Evolutionary conservation across 2,888 invertebrate genomes (phyloP).

Genomic region (Catocala sponsa): DNA sequence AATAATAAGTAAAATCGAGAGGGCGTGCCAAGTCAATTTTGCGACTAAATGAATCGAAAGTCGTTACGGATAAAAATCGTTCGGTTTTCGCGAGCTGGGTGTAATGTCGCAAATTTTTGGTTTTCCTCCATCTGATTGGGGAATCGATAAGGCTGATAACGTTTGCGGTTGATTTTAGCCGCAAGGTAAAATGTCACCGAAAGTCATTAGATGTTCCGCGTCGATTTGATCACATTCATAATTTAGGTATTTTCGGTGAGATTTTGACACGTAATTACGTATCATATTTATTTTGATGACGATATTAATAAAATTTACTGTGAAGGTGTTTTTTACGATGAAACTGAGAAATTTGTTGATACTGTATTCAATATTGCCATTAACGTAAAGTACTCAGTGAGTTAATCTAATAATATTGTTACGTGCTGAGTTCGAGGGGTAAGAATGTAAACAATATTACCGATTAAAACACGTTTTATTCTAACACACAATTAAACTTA

Average conservation of each 20-base stretch:
- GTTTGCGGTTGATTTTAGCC: conserved; percentile 21
- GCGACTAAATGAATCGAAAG: conserved; percentile 64
- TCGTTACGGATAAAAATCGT: conserved; percentile 57
- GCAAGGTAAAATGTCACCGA: conserved; percentile 10
- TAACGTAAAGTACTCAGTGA: too few relatives aligned
- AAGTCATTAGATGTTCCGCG: conserved; percentile 8
- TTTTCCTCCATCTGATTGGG: conserved; percentile 48
- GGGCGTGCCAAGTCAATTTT: conserved; percentile 64
- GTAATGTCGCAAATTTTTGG: conserved; percentile 52
- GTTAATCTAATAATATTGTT: too few relatives aligned
- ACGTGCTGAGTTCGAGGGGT: too few relatives aligned
- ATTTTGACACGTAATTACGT: background rate
- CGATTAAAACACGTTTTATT: too few relatives aligned
- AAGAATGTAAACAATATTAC: too few relatives aligned
- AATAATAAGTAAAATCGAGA: conserved; percentile 64
- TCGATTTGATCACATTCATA: conserved; percentile 5
- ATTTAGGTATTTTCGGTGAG: conserved; percentile 5
- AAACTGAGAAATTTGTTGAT: too few relatives aligned
- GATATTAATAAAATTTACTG: too few relatives aligned
- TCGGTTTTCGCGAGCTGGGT: conserved; percentile 38
- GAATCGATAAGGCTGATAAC: conserved; percentile 31
- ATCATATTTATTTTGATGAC: background rate
- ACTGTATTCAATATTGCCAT: too few relatives aligned
- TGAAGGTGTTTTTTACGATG: too few relatives aligned
- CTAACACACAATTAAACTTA: too few relatives aligned